These are phyloP conservation scores for Thyatira batis DNA, from an alignment of 2,888 invertebrate genomes.

Conservation along the genomic window DNA sequence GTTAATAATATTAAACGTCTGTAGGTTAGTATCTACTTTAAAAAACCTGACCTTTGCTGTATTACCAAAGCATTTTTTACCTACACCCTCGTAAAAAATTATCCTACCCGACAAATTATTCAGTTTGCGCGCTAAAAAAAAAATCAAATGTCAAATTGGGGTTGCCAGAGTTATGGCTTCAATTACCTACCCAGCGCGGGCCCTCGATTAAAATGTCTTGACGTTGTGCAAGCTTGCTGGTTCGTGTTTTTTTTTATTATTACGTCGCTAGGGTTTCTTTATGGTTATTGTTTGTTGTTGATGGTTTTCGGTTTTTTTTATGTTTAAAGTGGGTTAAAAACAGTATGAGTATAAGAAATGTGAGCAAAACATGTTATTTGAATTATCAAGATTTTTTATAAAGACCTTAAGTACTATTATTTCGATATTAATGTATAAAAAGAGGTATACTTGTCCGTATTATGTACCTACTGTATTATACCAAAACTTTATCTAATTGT, in stretches of 20 bases:
- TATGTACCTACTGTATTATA: too few species aligned
- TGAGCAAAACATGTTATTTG: too few species aligned
- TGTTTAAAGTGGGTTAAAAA: constrained; percentile 15
- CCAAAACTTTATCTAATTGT: too few species aligned
- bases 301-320: constrained; percentile 1
- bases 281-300: constrained; percentile 30
- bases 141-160: constrained; percentile 80
- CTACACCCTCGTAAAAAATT: constrained; percentile 56
- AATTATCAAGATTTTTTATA: too few species aligned
- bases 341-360: too few species aligned
- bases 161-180: constrained; percentile 78
- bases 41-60: constrained; percentile 20
- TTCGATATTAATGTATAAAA: too few species aligned
- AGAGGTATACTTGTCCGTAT: too few species aligned
- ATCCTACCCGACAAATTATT: constrained; percentile 61
- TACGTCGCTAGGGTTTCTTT: constrained; percentile 44
- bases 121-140: constrained; percentile 65
- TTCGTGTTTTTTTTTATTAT: constrained; percentile 48
- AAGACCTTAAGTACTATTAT: too few species aligned
- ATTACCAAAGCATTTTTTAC: constrained; percentile 49
- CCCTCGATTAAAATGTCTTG: constrained; percentile 78
- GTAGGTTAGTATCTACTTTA: too few species aligned
- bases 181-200: constrained; percentile 71
- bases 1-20: too few species aligned
- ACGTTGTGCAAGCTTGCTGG: constrained; percentile 58